Evolutionary conservation across 2,113 vertebrate species (phyloP).

Genomic region (Nibea coibor): DNA sequence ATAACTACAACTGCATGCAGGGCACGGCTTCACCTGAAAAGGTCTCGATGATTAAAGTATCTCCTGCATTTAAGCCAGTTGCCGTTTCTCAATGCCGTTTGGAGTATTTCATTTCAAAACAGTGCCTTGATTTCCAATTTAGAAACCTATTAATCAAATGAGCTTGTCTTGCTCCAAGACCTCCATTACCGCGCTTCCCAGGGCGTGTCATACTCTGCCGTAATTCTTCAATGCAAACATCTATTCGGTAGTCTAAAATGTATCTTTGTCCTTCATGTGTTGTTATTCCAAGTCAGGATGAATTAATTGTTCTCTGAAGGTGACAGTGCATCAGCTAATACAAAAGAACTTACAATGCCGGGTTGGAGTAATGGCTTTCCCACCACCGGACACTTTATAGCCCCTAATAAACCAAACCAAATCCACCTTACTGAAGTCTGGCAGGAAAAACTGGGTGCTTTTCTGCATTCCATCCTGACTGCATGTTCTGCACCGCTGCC

Average conservation of each 20-base stretch:
- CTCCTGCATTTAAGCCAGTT: neutral
- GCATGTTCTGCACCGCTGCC: constrained; percentile 75
- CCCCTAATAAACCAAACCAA: constrained; percentile 78
- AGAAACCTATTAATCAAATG: constrained; percentile 39
- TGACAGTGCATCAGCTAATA: constrained; percentile 36
- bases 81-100: constrained; percentile 19
- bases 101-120: constrained; percentile 10
- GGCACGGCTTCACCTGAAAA: neutral
- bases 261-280: neutral
- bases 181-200: constrained; percentile 39
- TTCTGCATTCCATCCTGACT: constrained; percentile 75
- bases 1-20: neutral
- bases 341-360: constrained; percentile 38
- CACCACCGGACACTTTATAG: constrained; percentile 76
- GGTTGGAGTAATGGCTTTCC: constrained; percentile 74
- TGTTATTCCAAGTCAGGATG: constrained; percentile 16
- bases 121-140: constrained; percentile 18
- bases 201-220: constrained; percentile 24
- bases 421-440: constrained; percentile 76
- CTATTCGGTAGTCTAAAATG: neutral
- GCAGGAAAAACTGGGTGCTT: constrained; percentile 53
- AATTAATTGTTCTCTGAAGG: constrained; percentile 29
- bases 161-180: constrained; percentile 20
- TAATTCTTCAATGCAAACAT: constrained; percentile 24
- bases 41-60: neutral